A percentile compares a stretch with the other conserved stretches of the same genome.
Conservation (phyloP, 2,797 vertebrate genomes). For the Antennarius maculatus region DNA sequence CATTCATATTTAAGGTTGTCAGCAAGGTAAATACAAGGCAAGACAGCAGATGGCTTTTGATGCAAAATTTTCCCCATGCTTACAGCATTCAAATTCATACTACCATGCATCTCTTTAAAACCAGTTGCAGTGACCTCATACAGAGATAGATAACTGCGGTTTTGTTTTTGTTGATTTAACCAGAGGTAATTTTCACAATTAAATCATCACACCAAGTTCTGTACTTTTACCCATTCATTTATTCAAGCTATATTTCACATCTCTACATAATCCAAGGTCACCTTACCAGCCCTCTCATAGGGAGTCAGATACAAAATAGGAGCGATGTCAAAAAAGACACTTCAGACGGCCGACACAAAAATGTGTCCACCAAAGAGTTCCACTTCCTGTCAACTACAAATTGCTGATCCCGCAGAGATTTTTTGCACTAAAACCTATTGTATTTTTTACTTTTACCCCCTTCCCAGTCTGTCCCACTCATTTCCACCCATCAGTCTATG, state of each 20-base stretch:
- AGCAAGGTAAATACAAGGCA: constrained; percentile 1
- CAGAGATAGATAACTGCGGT: constrained; percentile 30
- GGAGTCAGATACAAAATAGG: constrained; percentile 27
- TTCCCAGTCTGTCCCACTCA: background rate
- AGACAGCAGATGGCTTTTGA: constrained; percentile 25
- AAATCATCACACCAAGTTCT: constrained; percentile 31
- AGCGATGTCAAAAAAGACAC: constrained; percentile 39
- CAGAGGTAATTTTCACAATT: constrained; percentile 40
- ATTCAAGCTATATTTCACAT: constrained; percentile 45
- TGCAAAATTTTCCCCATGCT: constrained; percentile 3
- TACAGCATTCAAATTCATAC: constrained; percentile 13
- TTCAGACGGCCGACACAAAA: constrained; percentile 32
- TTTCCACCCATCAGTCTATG: constrained; percentile 9
- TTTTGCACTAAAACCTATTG: background rate
- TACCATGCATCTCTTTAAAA: background rate
- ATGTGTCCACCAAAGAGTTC: constrained; percentile 25
- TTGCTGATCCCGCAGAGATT: constrained; percentile 25
- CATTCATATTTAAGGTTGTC: constrained; percentile 9
- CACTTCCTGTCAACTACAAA: constrained; percentile 53
- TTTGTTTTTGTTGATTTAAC: constrained; percentile 7
- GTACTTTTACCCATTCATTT: constrained; percentile 34
- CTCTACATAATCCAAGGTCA: constrained; percentile 58
- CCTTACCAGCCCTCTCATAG: constrained; percentile 12
- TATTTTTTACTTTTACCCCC: background rate
- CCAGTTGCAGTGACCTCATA: background rate